Percentiles rank a stretch among this genome's conserved stretches.
These are phyloP conservation scores for Microtus californicus DNA, from an alignment of 2,797 vertebrate genomes.

Conservation along the genomic window DNA sequence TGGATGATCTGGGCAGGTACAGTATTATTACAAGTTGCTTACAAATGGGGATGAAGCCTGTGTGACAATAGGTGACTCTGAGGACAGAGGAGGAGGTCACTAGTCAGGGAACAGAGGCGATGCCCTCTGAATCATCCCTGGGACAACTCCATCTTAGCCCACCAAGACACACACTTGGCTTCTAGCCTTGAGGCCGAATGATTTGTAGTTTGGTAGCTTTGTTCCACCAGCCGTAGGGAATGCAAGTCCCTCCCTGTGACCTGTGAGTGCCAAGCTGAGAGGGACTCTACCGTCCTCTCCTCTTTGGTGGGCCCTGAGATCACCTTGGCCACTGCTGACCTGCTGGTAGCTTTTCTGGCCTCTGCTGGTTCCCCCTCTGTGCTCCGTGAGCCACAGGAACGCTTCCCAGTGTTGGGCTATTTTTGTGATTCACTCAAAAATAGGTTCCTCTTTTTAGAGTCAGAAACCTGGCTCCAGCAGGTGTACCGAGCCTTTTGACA, in stretches of 20 bases:
- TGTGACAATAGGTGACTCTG: not conserved
- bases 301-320: not conserved
- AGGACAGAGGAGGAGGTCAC: not conserved
- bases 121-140: not conserved
- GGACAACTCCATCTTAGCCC: not conserved
- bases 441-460: constrained; percentile 1
- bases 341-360: not conserved
- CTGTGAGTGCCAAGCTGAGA: not conserved
- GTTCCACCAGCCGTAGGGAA: not conserved
- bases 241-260: not conserved
- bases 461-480: constrained; percentile 18
- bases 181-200: not conserved
- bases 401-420: not conserved
- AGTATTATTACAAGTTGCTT: not conserved
- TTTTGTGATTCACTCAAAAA: constrained; percentile 37
- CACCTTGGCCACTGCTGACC: not conserved
- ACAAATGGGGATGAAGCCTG: not conserved
- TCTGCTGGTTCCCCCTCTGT: not conserved
- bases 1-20: not conserved
- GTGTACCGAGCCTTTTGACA: not conserved
- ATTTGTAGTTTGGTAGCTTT: not conserved
- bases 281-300: not conserved
- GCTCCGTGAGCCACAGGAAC: not conserved
- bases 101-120: not conserved
- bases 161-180: not conserved